Base-by-base conservation (phyloP, 2,797 vertebrate species). In the Anolis apletophallus region DNA sequence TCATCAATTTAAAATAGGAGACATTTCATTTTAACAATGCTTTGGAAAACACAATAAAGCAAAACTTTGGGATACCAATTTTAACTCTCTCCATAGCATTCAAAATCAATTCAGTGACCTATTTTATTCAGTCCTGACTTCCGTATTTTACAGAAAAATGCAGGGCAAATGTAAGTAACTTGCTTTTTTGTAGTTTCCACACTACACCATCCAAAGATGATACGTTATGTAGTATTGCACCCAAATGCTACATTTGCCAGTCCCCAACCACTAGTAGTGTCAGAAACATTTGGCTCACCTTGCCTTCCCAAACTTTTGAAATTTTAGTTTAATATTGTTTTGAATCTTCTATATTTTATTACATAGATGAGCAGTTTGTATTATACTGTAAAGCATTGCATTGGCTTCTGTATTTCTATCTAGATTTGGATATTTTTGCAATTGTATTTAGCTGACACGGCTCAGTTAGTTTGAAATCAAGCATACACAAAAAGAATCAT, bases 1-100 rank as follows among this genome's bases (percentile, higher is more conserved):
- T 88, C 75, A 23, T 84, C 91, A 74, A 89, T 85, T 89, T 91
- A 88, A 80, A 89, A 88, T 75, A 73, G 84, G 54, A 29, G 91
- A 79, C 74, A 89, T 89, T 90, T 77, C 89, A 88, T 86, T 87
- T 88, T 74, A 84, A 87, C 73, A 90, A 8, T 21, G 83, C 84
- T 55, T 1, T 0, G 3, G 50, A 89, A 85, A 29, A 3, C 14
- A 17, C 11, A 88, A n/a, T 85, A 81, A 0, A 3, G 84, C 81
- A 75, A 23, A 40, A 12, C 34, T 79, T 59, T 52, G 2, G 64
- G 61, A 16, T 46, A 21, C 16, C 36, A 52, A 67, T 68, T 80
- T 80, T 16, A 8, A 40, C 10, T 68, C 19, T 34, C n/a, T 59
- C 19, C 9, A 57, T 61, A 61, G 19, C 21, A 74, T 83, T 72